A percentile compares a stretch with the other conserved stretches of the same genome.
phyloP scores from a whole-genome alignment of 1,140 invertebrate species.

The Achatina immaculata region DNA sequence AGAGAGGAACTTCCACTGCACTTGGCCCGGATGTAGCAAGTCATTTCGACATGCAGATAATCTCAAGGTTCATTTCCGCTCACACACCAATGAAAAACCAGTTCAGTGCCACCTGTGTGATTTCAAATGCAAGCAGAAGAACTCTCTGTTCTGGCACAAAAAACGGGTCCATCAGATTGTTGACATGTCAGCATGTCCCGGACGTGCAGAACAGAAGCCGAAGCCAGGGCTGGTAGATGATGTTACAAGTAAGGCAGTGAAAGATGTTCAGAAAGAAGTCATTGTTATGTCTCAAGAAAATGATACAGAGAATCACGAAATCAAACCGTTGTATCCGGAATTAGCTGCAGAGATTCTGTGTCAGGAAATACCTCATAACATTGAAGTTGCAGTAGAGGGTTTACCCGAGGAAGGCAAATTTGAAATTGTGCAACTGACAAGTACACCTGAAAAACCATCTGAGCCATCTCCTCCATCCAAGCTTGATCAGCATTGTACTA shows the following conservation, averaged over 20 bases:
- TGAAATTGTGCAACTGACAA: neutral
- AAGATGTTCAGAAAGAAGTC: neutral
- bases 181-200: slow-evolving; percentile 3
- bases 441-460: neutral
- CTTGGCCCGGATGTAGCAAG: slow-evolving; percentile 62
- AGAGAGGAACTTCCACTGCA: slow-evolving; percentile 63
- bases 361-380: neutral
- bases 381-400: neutral
- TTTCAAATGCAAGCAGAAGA: slow-evolving; percentile 64
- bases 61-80: slow-evolving; percentile 83
- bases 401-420: neutral
- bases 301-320: neutral
- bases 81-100: slow-evolving; percentile 87
- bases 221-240: neutral
- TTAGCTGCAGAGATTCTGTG: neutral
- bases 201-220: neutral
- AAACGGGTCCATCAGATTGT: slow-evolving; percentile 51
- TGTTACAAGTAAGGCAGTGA: too few species aligned
- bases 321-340: neutral
- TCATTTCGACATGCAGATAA: slow-evolving; percentile 66
- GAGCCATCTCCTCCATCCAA: neutral
- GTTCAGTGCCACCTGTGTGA: slow-evolving; percentile 80
- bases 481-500: neutral
- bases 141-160: slow-evolving; percentile 62
- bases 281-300: neutral